Base-by-base conservation (phyloP, 2,113 vertebrate genomes). In the Delphinus delphis region DNA sequence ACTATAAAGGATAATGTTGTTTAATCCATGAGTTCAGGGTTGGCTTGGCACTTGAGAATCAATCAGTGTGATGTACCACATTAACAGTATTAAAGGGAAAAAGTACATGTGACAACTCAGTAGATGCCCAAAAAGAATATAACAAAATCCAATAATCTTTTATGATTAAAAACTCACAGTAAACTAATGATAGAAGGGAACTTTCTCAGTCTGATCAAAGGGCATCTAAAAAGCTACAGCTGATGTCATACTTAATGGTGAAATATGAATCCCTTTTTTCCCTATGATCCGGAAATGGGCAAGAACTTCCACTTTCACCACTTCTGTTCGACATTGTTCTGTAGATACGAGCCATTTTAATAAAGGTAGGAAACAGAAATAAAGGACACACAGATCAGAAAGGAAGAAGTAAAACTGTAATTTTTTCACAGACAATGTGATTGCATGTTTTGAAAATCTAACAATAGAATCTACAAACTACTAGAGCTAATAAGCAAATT, bases 281-380 rank as follows among this genome's bases (percentile, higher is more conserved):
- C 11, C n/a, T 77, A 9, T 67, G 67, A 82, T 95, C 21, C 82
- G 14, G 67, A 96, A 88, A 91, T 65, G 8, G 50, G 11, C 41
- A 65, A 76, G 83, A 55, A 73, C 17, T 44, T 96, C 76, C 33
- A 83, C 31, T 44, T 97, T 87, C n/a, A 53, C 47, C 53, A 38
- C 5, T 88, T 83, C 23, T 84, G 58, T 93, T 93, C 53, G 84
- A 73, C 36, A 76, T 50, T 44, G 25, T 88, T 88, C 67, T 88
- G 23, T 67, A 93, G 81, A 93, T 85, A n/a, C 53, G 23, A 91
- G 50, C 41, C 10, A 70, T 91, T 95, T 93, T 76, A 97, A 81
- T 77, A 96, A 97, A 93, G 20, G 31, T n/a, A 41, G 71, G 38
- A 55, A 73, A 93, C 81, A 38, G 31, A 88, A 86, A 86, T 89